Base-by-base conservation (phyloP, 2,888 invertebrate genomes). In the Heteropelma amictum region DNA sequence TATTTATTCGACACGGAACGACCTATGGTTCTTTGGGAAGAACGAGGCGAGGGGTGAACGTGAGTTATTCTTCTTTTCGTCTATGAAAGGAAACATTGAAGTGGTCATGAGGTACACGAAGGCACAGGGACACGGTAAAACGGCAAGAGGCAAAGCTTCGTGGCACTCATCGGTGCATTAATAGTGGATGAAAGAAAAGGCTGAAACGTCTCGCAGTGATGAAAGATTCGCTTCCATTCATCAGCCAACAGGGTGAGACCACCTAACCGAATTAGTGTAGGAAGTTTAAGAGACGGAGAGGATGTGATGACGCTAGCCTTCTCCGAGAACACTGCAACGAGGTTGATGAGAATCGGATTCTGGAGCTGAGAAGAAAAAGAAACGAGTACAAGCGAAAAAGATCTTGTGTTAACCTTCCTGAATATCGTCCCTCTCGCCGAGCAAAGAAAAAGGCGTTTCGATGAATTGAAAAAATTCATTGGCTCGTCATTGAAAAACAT, bases 151-250 rank as follows among this genome's bases (percentile, higher is more conserved):
- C 26, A 42, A 19, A 35, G 38, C 21, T n/a, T 6, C 28, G 21
- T 51, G 28, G 26, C 35, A 28, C 28, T 49, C 45, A 54, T 21
- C 12, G 53, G 28, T n/a, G n/a, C n/a, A n/a, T n/a, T n/a, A n/a
- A n/a, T 35, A 68, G 51, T 38, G 64, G 61, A 51, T 38, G 49
- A 58, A 63, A 60, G 42, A 42, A 63, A 61, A 10, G 35, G 77
- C 49, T 40, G 64, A 51, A 63, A 56, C 51, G 60, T 23, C n/a
- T 47, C n/a, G 76, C 65, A 54, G 30, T 4, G 28, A 10, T 8
- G 65, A 40, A 12, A 19, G 77, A 68, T 74, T 73, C 76, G 81
- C 80, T 82, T 81, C 81, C 86, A 85, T 86, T 86, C 86, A 86
- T 86, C 84, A 80, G 83, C 82, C 84, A 77, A 80, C 74, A 67